Evolutionary conservation across 2,797 vertebrate genomes (phyloP), one percentile per base, ranked within the genome.

Genomic region (Paramormyrops hopkinsi): DNA sequence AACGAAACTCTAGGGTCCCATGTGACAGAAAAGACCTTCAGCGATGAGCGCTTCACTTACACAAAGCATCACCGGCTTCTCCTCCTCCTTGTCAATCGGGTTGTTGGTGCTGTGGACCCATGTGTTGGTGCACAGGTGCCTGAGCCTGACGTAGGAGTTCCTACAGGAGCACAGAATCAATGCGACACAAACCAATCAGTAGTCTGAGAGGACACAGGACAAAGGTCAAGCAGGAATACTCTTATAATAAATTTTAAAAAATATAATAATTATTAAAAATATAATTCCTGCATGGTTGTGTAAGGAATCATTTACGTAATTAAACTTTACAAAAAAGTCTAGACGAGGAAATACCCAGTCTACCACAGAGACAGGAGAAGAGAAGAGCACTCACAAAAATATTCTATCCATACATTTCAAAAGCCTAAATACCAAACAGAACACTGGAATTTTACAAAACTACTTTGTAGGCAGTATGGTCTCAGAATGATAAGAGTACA

Each of bases 61-160:
- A 89, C 98, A 96, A 50, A 99, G 95, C 99, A 99, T 99, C 92
- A 99, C 99, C 0, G 99, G 98, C 48, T 99, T 99, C 91, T 99
- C 99, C 90, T 99, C 99, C 1, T 99, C 98, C 90, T 99, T 99
- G 93, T 99, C 99, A 25, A 99, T 99, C 0, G 99, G 98, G 62
- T 98, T 98, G 93, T 99, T 99, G 90, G 99, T 99, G 94, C 99
- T 99, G 92, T 99, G 99, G 88, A 99, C 97, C 99, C 99, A 99
- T 0, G 99, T 99, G 93, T 99, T 99, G 17, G 99, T 99, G 92
- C 99, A 99, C 44, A 99, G 95, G 92, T 99, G 98, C 89, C 99
- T 93, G 84, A 99, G 98, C 19, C 99, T 97, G 79, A 99, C 99
- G 0, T 99, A 99, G 0, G 99, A 99, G 94, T 99, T 99, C 93